Conservation (phyloP, 2,888 invertebrate genomes). For the Clostera curtula region DNA sequence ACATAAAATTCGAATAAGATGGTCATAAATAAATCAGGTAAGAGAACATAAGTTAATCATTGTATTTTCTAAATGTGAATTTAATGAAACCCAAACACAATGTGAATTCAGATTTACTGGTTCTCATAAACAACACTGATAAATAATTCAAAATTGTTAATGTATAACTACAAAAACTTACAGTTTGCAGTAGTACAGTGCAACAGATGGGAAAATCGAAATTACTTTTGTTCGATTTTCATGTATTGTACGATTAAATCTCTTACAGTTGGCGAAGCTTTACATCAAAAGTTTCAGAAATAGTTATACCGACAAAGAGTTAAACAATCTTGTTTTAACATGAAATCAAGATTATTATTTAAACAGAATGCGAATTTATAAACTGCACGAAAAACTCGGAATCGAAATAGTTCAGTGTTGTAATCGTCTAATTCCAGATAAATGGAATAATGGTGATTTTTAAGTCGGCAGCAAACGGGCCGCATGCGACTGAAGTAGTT, state of each 20-base stretch:
- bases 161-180: too few species aligned
- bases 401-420: constrained; percentile 50
- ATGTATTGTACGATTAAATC: background rate
- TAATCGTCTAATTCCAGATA: constrained; percentile 62
- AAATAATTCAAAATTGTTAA: too few species aligned
- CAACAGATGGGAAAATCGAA: background rate
- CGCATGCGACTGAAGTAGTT: too few species aligned
- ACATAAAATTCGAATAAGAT: too few species aligned
- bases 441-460: constrained; percentile 49
- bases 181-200: too few species aligned
- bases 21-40: too few species aligned
- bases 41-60: too few species aligned
- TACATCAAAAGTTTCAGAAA: constrained; percentile 22
- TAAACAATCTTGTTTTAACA: constrained; percentile 37
- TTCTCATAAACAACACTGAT: too few species aligned
- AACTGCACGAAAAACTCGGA: constrained; percentile 46
- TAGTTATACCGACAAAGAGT: constrained; percentile 23
- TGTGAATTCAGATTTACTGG: too few species aligned
- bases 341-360: constrained; percentile 41
- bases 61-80: too few species aligned
- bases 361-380: constrained; percentile 43
- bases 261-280: constrained; percentile 4
- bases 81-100: too few species aligned
- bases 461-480: too few species aligned
- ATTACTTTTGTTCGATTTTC: background rate